phyloP scores from a whole-genome alignment of 2,797 vertebrate genomes.

The Schizopygopsis pylzovi region DNA sequence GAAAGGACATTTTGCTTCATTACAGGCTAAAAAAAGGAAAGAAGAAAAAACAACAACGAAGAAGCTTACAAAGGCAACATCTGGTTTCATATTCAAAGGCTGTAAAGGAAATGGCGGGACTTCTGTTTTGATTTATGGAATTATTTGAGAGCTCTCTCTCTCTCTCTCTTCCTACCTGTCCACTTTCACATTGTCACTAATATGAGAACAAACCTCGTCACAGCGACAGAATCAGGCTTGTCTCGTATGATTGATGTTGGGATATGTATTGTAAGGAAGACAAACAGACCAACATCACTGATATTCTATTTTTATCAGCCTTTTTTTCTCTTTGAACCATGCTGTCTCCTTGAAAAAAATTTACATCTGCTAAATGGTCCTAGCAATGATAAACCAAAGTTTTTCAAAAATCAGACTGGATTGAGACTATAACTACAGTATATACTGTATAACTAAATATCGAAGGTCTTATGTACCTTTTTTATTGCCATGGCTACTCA shows the following conservation, averaged over 20 bases:
- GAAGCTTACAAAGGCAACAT: constrained; percentile 88
- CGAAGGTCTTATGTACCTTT: not conserved
- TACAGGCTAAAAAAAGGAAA: constrained; percentile 73
- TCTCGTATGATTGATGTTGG: constrained; percentile 36
- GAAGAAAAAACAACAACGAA: constrained; percentile 77
- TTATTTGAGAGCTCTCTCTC: constrained; percentile 55
- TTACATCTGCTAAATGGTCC: not conserved
- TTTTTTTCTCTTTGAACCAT: constrained; percentile 30
- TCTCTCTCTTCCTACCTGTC: constrained; percentile 24
- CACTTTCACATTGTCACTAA: constrained; percentile 37
- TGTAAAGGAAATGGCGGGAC: constrained; percentile 73
- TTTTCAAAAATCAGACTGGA: not conserved
- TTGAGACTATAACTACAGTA: not conserved
- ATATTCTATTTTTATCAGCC: constrained; percentile 51
- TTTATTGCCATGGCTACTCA: not conserved
- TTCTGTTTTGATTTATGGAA: constrained; percentile 68
- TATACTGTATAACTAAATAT: not conserved
- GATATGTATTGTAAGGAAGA: not conserved
- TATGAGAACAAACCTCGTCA: constrained; percentile 17
- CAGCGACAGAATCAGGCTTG: constrained; percentile 24
- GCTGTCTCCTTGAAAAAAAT: constrained; percentile 20
- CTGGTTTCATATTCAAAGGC: constrained; percentile 89
- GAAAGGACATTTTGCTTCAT: constrained; percentile 83
- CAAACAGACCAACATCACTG: constrained; percentile 12
- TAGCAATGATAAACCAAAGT: constrained; percentile 6